Conservation (phyloP, 1,140 invertebrate species). For the Potamilus streckersoni region DNA sequence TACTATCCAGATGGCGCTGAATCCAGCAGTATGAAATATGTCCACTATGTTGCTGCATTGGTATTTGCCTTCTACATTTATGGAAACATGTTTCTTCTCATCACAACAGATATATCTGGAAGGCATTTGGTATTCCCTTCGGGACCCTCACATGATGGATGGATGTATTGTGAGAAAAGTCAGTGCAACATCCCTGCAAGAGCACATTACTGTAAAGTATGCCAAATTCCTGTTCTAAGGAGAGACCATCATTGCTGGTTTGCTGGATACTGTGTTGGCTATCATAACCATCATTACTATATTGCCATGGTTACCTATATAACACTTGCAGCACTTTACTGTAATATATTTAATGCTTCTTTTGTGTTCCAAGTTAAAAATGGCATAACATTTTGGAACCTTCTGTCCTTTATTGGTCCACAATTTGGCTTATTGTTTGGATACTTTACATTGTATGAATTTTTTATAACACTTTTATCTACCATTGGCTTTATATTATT, state of each 20-base stretch:
- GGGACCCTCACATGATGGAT: slow-evolving; percentile 23
- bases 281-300: slow-evolving; percentile 91
- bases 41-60: slow-evolving; percentile 19
- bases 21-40: background rate
- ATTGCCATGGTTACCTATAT: slow-evolving; percentile 85
- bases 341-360: slow-evolving; percentile 50
- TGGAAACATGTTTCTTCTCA: slow-evolving; percentile 41
- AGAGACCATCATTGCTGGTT: slow-evolving; percentile 97
- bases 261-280: slow-evolving; percentile 88
- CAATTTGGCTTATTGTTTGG: slow-evolving; percentile 47
- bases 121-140: slow-evolving; percentile 18
- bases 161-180: slow-evolving; percentile 32
- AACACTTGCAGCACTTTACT: slow-evolving; percentile 46
- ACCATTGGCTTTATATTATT: slow-evolving; percentile 43
- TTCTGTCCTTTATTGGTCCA: slow-evolving; percentile 47
- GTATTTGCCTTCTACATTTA: slow-evolving; percentile 44
- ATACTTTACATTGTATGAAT: slow-evolving; percentile 41
- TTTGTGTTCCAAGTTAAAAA: slow-evolving; percentile 47
- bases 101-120: slow-evolving; percentile 33
- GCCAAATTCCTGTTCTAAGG: slow-evolving; percentile 86
- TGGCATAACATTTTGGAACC: slow-evolving; percentile 28
- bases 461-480: slow-evolving; percentile 40
- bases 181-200: slow-evolving; percentile 41
- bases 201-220: slow-evolving; percentile 89
- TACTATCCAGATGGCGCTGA: slow-evolving; percentile 24